Base-by-base conservation (phyloP, 2,888 invertebrate species). In the Synanthedon tipuliformis region DNA sequence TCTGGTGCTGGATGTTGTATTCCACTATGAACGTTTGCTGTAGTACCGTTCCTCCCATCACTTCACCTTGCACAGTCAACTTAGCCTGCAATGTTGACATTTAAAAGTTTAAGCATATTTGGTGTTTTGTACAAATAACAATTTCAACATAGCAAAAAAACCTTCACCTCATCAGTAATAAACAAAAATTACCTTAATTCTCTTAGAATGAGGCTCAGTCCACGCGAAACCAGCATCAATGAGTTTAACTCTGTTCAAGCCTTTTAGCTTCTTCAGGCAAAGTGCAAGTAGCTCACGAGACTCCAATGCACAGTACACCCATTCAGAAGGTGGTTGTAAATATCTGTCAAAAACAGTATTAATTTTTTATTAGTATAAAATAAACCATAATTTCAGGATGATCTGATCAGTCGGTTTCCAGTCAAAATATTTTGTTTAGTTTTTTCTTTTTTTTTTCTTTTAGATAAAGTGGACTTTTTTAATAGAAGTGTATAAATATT, bases 201-300 rank as follows among this genome's bases (percentile, higher is more conserved):
- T 90, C 80, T 96, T 98, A 1, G 99, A 99, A 88, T 99, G 99
- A 41, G 98, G 97, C 74, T 99, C 99, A 10, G 99, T 99, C 99
- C 99, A 99, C 3, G 98, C 91, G 87, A 99, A 99, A 1, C 94
- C 93, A 48, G 99, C 99, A 89, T 99, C 99, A 53, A 98, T 89
- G 13, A 99, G 87, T 69, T 97, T 95, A 0, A 99, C 95, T 71
- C 94, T 91, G 68, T 91, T 94, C 7, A 99, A 84, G 0, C 96
- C 96, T 78, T 95, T 98, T 23, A 99, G 78, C 71, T 94, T 95
- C 74, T 98, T 97, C 52, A 99, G 87, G 66, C 99, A 99, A 1
- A 99, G 77, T 0, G 94, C 90, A 1, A 99, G 84, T 2, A 99
- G 88, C 77, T 98, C 98, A 16, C 94, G 89, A 0, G 98, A 98